phyloP scores from a whole-genome alignment of 1,140 invertebrate genomes.

The Drosophila malerkotliana region DNA sequence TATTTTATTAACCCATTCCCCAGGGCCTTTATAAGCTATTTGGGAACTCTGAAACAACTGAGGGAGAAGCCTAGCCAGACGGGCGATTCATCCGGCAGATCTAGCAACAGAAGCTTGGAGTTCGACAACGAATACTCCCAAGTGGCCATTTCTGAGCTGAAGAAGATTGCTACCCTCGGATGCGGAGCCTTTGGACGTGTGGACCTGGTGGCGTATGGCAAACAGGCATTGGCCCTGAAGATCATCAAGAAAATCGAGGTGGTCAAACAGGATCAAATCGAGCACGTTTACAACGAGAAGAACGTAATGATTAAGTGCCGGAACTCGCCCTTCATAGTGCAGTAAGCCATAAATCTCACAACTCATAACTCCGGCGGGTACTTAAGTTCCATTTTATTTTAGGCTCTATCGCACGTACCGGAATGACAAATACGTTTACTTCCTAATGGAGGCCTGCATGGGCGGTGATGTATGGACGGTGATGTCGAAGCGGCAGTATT shows the following conservation, averaged over 20 bases:
- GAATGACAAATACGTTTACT: slow-evolving; percentile 97
- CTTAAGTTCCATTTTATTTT: slow-evolving; percentile 4
- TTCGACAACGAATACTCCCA: slow-evolving; percentile 87
- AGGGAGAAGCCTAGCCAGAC: slow-evolving; percentile 56
- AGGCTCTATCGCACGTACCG: slow-evolving; percentile 97
- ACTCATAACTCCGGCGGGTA: not conserved
- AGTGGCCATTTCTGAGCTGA: slow-evolving; percentile 91
- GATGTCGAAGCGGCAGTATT: slow-evolving; percentile 91
- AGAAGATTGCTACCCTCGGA: slow-evolving; percentile 93
- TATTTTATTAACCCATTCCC: not conserved
- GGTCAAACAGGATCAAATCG: slow-evolving; percentile 96
- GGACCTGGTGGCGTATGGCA: slow-evolving; percentile 89
- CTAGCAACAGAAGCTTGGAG: slow-evolving; percentile 58
- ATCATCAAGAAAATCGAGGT: slow-evolving; percentile 96
- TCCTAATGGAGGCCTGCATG: slow-evolving; percentile 97
- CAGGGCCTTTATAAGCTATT: slow-evolving; percentile 85
- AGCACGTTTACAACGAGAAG: slow-evolving; percentile 96
- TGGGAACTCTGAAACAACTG: slow-evolving; percentile 84
- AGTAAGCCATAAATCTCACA: slow-evolving; percentile 85
- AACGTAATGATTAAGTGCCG: slow-evolving; percentile 92
- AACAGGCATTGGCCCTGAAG: slow-evolving; percentile 94
- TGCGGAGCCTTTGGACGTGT: slow-evolving; percentile 97
- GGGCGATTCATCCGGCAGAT: slow-evolving; percentile 21
- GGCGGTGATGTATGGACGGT: slow-evolving; percentile 99
- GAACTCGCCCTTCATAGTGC: slow-evolving; percentile 92